Base-by-base conservation (phyloP, 2,888 invertebrate genomes). In the Drosophila nigricruria region DNA sequence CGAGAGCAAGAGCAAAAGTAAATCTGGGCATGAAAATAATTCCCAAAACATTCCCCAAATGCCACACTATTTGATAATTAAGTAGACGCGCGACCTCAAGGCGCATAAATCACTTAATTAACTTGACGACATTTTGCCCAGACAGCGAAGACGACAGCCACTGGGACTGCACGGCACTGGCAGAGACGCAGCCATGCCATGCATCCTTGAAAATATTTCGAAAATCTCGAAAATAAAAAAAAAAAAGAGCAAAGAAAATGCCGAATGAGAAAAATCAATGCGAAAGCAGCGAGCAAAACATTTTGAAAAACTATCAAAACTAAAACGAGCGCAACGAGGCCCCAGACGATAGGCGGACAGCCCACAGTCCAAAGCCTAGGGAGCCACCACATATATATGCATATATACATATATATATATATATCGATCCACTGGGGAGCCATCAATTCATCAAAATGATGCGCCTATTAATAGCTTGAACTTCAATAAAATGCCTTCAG, bases 71-170 rank as follows among this genome's bases (percentile, higher is more conserved):
- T 87, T 87, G 86, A 87, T 87, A 87, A 87, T 87, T 87, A 87
- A 87, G 89, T 87, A 87, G 86, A 87, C 79, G 72, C 82, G 85
- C 89, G 89, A 89, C 88, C 86, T 85, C 85, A 68, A 82, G 56
- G 77, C 72, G 77, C 82, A 88, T 88, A 88, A 89, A 88, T 88
- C 89, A 89, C 86, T 88, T 89, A 89, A 88, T 88, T 88, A 88
- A 89, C 87, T 87, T 85, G 88, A 87, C 88, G 87, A 87, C 89
- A 89, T 81, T 75, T 79, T 50, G 77, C 71, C 81, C 73, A 74
- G 78, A 80, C 83, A 67, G 63, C 73, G 60, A 50, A 56, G 50
- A 42, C 53, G 43, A 60, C 49, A 58, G 18, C 40, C 56, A n/a
- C 36, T 16, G 58, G 34, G 25, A 16, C 43, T 43, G 43, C 23